These are phyloP conservation scores for Plecturocebus donacophilus DNA, from an alignment of 2,113 vertebrate species.

Conservation along the genomic window DNA sequence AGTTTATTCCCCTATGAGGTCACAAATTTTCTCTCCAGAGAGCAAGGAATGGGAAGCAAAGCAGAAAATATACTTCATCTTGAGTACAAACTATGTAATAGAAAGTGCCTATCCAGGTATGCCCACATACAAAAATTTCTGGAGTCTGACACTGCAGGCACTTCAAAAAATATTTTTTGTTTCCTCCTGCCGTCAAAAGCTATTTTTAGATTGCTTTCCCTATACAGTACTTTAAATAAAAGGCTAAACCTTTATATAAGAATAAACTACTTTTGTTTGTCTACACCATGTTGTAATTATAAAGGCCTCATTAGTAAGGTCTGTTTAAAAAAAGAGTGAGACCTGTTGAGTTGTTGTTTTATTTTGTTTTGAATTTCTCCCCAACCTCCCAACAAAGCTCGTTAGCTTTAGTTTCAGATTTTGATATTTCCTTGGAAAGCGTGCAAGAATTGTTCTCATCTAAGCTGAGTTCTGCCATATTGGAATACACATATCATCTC, in stretches of 20 bases:
- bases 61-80: background rate
- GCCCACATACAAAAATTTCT: background rate
- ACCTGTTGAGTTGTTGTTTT: background rate
- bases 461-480: background rate
- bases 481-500: background rate
- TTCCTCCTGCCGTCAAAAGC: background rate
- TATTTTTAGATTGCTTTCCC: background rate
- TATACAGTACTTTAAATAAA: background rate
- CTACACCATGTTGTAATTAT: background rate
- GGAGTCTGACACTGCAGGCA: background rate
- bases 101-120: background rate
- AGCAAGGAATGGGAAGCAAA: conserved; percentile 11
- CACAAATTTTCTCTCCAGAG: background rate
- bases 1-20: background rate
- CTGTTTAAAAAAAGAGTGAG: background rate
- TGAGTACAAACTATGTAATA: background rate
- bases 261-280: background rate
- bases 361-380: background rate
- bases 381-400: background rate
- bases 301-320: background rate
- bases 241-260: background rate
- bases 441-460: background rate
- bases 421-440: background rate
- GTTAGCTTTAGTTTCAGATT: background rate
- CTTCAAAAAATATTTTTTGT: conserved; percentile 1